Conservation (phyloP, 2,113 vertebrate species). For the Oreochromis spilurus region DNA sequence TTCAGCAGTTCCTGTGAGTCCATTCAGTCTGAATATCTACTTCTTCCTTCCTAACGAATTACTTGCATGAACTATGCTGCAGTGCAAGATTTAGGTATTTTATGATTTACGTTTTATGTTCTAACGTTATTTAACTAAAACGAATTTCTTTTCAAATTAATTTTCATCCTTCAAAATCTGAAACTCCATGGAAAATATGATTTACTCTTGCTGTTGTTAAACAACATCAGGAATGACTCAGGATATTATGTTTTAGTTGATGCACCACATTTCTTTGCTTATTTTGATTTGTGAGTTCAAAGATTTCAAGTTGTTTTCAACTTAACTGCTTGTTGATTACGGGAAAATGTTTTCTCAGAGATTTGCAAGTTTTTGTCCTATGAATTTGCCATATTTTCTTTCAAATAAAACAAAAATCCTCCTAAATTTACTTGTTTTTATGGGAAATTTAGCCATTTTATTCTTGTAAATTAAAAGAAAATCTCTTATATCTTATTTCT, state of each 20-base stretch:
- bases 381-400: neutral
- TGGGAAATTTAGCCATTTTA: neutral
- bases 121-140: neutral
- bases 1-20: neutral
- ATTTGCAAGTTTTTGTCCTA: neutral
- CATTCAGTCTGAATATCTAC: neutral
- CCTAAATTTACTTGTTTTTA: neutral
- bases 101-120: neutral
- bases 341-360: fast-evolving
- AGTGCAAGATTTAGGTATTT: neutral
- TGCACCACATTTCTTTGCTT: neutral
- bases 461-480: neutral
- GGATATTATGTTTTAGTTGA: neutral
- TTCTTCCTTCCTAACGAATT: neutral
- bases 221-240: neutral
- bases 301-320: neutral
- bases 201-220: neutral
- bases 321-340: neutral
- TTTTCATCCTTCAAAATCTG: neutral
- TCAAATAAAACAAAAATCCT: neutral
- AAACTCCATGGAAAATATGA: neutral
- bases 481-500: neutral
- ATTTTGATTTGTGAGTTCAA: neutral
- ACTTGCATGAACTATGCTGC: neutral
- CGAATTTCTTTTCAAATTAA: neutral